Evolutionary conservation across 2,888 invertebrate species (phyloP).

Genomic region (Xestoiulus laeticollis): DNA sequence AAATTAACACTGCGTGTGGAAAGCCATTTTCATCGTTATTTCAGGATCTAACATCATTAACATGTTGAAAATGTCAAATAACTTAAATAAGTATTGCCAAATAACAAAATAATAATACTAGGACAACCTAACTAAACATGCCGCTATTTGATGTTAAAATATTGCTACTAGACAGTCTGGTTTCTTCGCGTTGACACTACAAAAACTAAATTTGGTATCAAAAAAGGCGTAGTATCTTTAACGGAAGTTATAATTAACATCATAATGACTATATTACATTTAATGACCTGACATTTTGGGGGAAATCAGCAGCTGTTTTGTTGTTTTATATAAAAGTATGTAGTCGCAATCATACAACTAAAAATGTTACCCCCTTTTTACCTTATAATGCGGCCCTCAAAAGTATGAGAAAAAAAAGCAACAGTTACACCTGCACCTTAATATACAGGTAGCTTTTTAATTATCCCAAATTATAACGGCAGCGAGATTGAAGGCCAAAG

Average conservation of each 20-base stretch:
- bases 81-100: too few relatives aligned
- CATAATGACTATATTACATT: neutral
- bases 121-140: too few relatives aligned
- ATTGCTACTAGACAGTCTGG: too few relatives aligned
- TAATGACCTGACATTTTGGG: neutral
- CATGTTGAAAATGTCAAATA: too few relatives aligned
- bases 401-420: neutral
- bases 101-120: too few relatives aligned
- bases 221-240: neutral
- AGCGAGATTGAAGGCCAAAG: neutral
- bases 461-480: constrained; percentile 35
- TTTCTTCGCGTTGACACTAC: neutral
- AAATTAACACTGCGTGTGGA: neutral
- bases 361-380: neutral
- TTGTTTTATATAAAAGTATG: neutral
- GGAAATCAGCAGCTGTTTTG: neutral
- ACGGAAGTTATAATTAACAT: neutral
- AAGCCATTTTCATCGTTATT: neutral
- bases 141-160: too few relatives aligned
- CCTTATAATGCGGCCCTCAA: neutral
- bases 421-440: neutral
- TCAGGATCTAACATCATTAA: neutral
- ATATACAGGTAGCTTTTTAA: constrained; percentile 20
- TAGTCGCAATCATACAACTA: neutral
- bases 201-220: neutral